Conservation (phyloP, 2,888 invertebrate species). For the Perdita meconis region DNA sequence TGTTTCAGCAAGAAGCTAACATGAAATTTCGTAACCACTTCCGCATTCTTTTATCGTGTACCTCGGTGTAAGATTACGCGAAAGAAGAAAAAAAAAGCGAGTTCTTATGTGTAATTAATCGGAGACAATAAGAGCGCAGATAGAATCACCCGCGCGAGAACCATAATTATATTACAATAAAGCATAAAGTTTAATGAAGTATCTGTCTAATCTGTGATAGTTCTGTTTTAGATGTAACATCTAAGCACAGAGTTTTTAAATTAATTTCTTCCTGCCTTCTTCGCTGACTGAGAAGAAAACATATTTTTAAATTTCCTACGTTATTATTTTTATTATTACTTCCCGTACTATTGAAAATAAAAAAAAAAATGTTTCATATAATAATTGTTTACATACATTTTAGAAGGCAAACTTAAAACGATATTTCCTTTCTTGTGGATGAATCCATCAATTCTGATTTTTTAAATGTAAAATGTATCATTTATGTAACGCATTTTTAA, state of each 20-base stretch:
- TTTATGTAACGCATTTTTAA: neutral
- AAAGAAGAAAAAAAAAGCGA: slow-evolving; percentile 21
- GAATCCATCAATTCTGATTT: too few species aligned
- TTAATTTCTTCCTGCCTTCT: neutral
- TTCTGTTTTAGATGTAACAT: neutral
- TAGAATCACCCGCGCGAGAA: slow-evolving; percentile 7
- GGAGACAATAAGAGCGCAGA: slow-evolving; percentile 16
- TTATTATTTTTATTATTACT: too few species aligned
- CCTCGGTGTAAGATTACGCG: slow-evolving; percentile 34
- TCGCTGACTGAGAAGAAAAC: too few species aligned
- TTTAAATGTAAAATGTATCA: too few species aligned
- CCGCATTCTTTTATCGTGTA: slow-evolving; percentile 69
- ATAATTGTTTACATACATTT: too few species aligned
- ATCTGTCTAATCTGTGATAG: neutral
- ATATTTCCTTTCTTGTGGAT: too few species aligned
- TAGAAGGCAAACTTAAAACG: too few species aligned
- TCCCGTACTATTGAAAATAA: too few species aligned
- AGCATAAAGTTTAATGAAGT: slow-evolving; percentile 11
- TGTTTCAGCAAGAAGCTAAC: slow-evolving; percentile 56
- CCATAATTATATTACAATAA: slow-evolving; percentile 1
- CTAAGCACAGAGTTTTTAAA: too few species aligned
- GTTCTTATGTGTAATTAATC: slow-evolving; percentile 41
- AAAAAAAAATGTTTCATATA: too few species aligned
- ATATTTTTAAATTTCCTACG: too few species aligned
- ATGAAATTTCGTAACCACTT: slow-evolving; percentile 68